phyloP scores from a whole-genome alignment of 2,888 invertebrate genomes.

The Polyommatus iphigenia region DNA sequence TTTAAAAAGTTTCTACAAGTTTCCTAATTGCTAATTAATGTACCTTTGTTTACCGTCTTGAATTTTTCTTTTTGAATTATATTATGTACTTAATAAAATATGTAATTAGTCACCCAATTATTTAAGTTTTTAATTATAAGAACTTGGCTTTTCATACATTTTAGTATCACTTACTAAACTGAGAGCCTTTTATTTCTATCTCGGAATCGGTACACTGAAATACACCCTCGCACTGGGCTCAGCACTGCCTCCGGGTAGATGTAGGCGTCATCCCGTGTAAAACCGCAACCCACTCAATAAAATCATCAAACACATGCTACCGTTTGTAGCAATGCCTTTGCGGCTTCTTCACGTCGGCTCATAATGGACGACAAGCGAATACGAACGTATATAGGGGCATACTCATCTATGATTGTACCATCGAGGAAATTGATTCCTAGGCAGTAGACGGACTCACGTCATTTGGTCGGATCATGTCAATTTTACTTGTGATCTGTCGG shows the following conservation, averaged over 20 bases:
- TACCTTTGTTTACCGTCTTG: background rate
- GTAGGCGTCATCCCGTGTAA: background rate
- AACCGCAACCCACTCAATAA: background rate
- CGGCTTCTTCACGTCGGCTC: too few relatives aligned
- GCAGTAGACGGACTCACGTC: too few relatives aligned
- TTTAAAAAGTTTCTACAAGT: constrained; percentile 12
- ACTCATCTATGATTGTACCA: too few relatives aligned
- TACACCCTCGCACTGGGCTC: background rate
- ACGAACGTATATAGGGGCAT: too few relatives aligned
- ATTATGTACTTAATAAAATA: background rate
- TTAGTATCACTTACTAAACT: too few relatives aligned
- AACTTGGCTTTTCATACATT: too few relatives aligned
- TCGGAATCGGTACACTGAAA: background rate
- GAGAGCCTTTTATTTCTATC: too few relatives aligned
- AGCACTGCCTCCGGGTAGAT: background rate
- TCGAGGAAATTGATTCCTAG: too few relatives aligned
- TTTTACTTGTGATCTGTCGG: too few relatives aligned
- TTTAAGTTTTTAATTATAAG: background rate
- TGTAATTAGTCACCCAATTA: background rate
- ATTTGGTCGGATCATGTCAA: too few relatives aligned
- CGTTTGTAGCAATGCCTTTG: too few relatives aligned
- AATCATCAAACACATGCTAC: background rate
- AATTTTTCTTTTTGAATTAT: background rate
- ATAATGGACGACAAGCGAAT: too few relatives aligned
- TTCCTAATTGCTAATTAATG: constrained; percentile 29